Evolutionary conservation across 1,140 invertebrate species (phyloP).

Genomic region (Bombyx mandarina): DNA sequence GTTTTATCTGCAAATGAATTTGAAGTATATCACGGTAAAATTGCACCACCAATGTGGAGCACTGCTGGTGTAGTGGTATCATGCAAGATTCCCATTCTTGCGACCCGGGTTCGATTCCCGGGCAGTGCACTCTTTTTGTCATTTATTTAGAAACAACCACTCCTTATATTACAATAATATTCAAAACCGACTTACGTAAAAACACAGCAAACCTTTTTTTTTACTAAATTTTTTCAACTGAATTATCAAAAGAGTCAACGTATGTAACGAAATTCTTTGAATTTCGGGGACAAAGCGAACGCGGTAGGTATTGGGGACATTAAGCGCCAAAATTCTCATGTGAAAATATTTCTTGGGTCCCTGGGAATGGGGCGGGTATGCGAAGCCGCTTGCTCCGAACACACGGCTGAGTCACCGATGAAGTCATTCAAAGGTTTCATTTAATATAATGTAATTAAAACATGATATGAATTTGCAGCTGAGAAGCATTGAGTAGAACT

Average conservation of each 20-base stretch:
- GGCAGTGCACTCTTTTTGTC: conserved; percentile 79
- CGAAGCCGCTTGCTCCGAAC: conserved; percentile 18
- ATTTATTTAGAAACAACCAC: background rate
- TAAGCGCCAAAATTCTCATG: conserved; percentile 30
- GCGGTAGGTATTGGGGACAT: conserved; percentile 29
- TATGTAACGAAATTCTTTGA: too few species aligned
- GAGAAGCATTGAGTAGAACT: too few species aligned
- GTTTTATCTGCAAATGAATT: background rate
- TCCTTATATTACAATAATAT: background rate
- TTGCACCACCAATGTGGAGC: conserved; percentile 65
- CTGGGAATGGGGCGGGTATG: conserved; percentile 42
- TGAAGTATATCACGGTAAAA: background rate
- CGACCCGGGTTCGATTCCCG: conserved; percentile 96
- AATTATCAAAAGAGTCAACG: too few species aligned
- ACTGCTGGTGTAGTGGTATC: conserved; percentile 97
- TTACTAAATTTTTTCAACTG: background rate
- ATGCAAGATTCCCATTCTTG: conserved; percentile 97
- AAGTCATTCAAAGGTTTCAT: background rate
- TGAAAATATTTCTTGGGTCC: conserved; percentile 25
- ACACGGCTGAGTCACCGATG: background rate
- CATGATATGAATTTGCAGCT: too few species aligned
- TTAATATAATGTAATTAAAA: too few species aligned
- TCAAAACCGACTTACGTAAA: background rate
- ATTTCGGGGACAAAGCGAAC: conserved; percentile 8
- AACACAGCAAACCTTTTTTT: conserved; percentile 4